Conservation (phyloP, 2,888 invertebrate species). For the Athetis lepigone region DNA sequence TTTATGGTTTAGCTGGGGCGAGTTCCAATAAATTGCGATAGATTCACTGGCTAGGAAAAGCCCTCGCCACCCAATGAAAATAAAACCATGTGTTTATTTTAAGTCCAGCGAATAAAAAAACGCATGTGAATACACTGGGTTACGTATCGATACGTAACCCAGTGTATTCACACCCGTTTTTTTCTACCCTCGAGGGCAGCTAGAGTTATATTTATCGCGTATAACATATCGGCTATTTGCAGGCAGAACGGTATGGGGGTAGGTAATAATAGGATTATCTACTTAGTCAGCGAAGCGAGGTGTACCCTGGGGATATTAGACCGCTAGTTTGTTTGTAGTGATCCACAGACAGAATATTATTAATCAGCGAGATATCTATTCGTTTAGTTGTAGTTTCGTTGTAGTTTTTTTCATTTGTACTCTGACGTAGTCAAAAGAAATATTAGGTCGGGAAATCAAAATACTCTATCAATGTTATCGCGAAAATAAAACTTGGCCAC, state of each 20-base stretch:
- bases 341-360: slow-evolving; percentile 27
- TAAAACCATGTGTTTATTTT: slow-evolving; percentile 44
- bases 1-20: slow-evolving; percentile 26
- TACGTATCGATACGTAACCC: too few relatives aligned
- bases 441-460: not conserved
- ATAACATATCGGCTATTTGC: slow-evolving; percentile 31
- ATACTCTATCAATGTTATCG: too few relatives aligned
- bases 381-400: too few relatives aligned
- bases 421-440: not conserved
- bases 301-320: slow-evolving; percentile 36
- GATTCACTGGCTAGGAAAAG: slow-evolving; percentile 56
- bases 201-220: slow-evolving; percentile 37
- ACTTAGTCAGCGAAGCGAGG: slow-evolving; percentile 31
- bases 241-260: slow-evolving; percentile 9
- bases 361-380: slow-evolving; percentile 19
- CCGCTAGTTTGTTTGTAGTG: slow-evolving; percentile 39
- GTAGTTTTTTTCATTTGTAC: not conserved
- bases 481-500: too few relatives aligned
- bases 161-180: too few relatives aligned
- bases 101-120: slow-evolving; percentile 41
- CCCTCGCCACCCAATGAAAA: slow-evolving; percentile 29
- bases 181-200: too few relatives aligned
- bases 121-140: slow-evolving; percentile 30
- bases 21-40: slow-evolving; percentile 35
- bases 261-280: slow-evolving; percentile 47